Evolutionary conservation across 1,140 invertebrate species (phyloP).

Genomic region (Trichoplusia ni): DNA sequence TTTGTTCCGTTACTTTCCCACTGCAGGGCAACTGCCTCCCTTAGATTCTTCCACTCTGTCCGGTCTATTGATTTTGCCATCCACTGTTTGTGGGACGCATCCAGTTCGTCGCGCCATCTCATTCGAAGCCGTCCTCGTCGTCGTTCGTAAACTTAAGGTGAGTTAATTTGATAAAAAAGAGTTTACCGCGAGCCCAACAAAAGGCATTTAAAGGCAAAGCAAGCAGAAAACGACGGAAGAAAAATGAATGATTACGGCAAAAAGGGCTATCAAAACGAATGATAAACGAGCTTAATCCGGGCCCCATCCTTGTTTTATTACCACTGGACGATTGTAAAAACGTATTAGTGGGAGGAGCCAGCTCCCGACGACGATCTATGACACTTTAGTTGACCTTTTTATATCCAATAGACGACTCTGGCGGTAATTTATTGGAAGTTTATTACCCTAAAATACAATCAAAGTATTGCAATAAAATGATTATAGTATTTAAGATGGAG

Average conservation of each 20-base stretch:
- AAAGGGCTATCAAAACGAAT: conserved; percentile 80
- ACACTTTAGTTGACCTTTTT: conserved; percentile 67
- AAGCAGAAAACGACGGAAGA: conserved; percentile 77
- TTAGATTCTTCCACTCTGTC: no score
- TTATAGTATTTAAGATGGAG: conserved; percentile 7
- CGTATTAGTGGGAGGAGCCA: conserved; percentile 69
- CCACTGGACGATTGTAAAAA: conserved; percentile 78
- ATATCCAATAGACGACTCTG: conserved; percentile 52
- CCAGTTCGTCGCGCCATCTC: no score
- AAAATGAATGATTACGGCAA: conserved; percentile 81
- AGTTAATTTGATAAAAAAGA: conserved; percentile 69
- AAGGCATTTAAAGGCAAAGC: conserved; percentile 73
- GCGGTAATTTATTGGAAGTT: conserved; percentile 58
- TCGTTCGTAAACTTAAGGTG: conserved; percentile 34
- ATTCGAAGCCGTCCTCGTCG: no score
- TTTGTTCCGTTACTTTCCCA: no score
- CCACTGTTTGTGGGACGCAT: no score
- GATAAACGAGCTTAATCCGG: conserved; percentile 79
- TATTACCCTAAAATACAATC: conserved; percentile 49
- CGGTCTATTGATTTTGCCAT: no score
- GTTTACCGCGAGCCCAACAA: conserved; percentile 54
- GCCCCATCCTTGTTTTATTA: conserved; percentile 79
- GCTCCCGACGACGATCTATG: conserved; percentile 51
- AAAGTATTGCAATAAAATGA: conserved; percentile 30
- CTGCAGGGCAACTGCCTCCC: no score